phyloP scores from a whole-genome alignment of 2,888 invertebrate genomes.

The Lymantria monacha region DNA sequence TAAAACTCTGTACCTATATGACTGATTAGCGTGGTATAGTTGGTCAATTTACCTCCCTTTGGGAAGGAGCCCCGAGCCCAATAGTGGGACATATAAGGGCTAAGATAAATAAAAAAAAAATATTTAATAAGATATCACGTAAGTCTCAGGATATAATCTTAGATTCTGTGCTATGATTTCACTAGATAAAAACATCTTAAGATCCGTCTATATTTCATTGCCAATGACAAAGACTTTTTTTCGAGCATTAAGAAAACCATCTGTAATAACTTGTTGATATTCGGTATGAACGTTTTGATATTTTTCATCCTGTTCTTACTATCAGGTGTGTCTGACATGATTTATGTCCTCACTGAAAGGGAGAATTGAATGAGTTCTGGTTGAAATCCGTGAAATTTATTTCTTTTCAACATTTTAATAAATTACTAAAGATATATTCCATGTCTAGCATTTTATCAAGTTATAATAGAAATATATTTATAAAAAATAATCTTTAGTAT shows the following conservation, averaged over 20 bases:
- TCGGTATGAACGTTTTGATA: slow-evolving; percentile 51
- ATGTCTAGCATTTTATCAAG: slow-evolving; percentile 18
- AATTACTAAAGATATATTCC: slow-evolving; percentile 33
- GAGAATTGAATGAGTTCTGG: slow-evolving; percentile 58
- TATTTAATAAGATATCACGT: no score
- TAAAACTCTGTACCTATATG: no score
- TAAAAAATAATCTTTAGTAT: neutral
- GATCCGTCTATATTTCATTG: neutral
- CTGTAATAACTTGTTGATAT: slow-evolving; percentile 56
- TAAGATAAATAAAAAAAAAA: no score
- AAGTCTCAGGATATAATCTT: no score
- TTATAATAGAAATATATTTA: neutral
- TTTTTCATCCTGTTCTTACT: slow-evolving; percentile 58
- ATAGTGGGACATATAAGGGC: no score
- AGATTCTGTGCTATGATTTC: no score
- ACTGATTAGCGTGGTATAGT: no score
- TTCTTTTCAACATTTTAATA: slow-evolving; percentile 40
- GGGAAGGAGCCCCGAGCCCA: no score
- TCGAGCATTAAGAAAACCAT: slow-evolving; percentile 21
- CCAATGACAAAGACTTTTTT: neutral
- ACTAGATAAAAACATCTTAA: neutral
- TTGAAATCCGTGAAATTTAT: slow-evolving; percentile 50
- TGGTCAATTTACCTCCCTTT: no score
- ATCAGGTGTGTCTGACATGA: slow-evolving; percentile 74
- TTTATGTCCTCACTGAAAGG: slow-evolving; percentile 63